These are phyloP conservation scores for Pseudococcus jackbeardsleyi DNA, from an alignment of 2,888 invertebrate genomes.

Conservation along the genomic window DNA sequence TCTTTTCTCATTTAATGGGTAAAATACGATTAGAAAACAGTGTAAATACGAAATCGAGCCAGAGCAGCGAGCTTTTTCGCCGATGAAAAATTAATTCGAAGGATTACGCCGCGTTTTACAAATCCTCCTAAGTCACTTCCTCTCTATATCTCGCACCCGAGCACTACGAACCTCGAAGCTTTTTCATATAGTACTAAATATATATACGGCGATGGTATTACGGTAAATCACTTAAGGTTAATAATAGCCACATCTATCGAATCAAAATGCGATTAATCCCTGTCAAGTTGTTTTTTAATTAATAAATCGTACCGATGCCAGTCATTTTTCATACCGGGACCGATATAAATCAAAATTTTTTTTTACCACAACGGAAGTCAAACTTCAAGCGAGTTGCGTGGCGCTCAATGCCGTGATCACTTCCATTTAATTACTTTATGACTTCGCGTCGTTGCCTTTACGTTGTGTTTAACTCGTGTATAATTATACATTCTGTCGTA, in stretches of 20 bases:
- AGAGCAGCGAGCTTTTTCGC: neutral
- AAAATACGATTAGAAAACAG: conserved; percentile 24
- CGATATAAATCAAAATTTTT: conserved; percentile 47
- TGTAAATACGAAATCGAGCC: conserved; percentile 37
- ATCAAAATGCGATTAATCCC: conserved; percentile 53
- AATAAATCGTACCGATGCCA: conserved; percentile 50
- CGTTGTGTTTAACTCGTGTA: neutral
- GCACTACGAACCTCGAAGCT: neutral
- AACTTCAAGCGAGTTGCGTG: conserved; percentile 39
- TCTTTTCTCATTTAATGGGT: conserved; percentile 38
- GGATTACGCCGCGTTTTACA: conserved; percentile 48
- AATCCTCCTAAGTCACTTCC: conserved; percentile 41
- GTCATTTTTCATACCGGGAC: conserved; percentile 31
- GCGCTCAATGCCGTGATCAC: conserved; percentile 34
- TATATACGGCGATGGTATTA: neutral
- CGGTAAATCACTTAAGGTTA: conserved; percentile 52
- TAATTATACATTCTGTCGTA: conserved; percentile 23
- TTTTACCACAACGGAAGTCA: conserved; percentile 3
- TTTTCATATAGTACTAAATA: neutral
- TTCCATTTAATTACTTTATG: conserved; percentile 39
- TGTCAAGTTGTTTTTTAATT: conserved; percentile 56
- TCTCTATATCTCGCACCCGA: neutral
- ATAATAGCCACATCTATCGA: conserved; percentile 52
- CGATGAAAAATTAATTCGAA: conserved; percentile 56
- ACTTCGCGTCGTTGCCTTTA: neutral